Conservation (phyloP, 2,888 invertebrate genomes). For the Eilema caniola region DNA sequence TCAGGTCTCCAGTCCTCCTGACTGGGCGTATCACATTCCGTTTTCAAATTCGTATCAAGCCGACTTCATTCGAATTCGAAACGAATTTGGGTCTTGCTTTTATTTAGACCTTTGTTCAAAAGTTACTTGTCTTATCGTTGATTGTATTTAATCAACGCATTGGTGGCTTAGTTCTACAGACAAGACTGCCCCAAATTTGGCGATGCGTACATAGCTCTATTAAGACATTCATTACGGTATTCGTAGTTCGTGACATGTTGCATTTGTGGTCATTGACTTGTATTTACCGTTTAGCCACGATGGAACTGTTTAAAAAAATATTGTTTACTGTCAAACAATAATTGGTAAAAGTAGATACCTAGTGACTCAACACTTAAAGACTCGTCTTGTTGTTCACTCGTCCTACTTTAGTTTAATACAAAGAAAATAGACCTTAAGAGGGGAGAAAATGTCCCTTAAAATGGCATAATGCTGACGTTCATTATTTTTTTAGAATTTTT, state of each 20-base stretch:
- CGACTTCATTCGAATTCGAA: background rate
- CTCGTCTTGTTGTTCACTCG: background rate
- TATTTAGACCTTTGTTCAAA: background rate
- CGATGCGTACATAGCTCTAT: constrained; percentile 62
- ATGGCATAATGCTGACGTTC: no score
- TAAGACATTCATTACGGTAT: constrained; percentile 70
- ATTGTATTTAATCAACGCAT: constrained; percentile 25
- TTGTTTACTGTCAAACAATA: constrained; percentile 55
- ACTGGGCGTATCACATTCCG: background rate
- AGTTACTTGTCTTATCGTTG: background rate
- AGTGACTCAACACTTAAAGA: constrained; percentile 13
- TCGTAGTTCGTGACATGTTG: constrained; percentile 68
- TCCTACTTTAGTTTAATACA: background rate
- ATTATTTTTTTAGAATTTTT: background rate
- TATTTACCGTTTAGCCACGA: constrained; percentile 70
- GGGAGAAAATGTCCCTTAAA: background rate
- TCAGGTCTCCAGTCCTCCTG: background rate
- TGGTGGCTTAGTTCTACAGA: constrained; percentile 35
- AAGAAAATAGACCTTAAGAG: background rate
- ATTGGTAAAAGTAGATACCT: constrained; percentile 34
- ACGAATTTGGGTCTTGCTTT: background rate
- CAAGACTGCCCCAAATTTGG: constrained; percentile 62
- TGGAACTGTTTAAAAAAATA: constrained; percentile 47
- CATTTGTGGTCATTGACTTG: constrained; percentile 74
- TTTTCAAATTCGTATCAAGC: background rate